Percentiles rank a stretch among this genome's conserved stretches.
These are phyloP conservation scores for Myotis davidii DNA, from an alignment of 2,113 vertebrate species.

Conservation along the genomic window DNA sequence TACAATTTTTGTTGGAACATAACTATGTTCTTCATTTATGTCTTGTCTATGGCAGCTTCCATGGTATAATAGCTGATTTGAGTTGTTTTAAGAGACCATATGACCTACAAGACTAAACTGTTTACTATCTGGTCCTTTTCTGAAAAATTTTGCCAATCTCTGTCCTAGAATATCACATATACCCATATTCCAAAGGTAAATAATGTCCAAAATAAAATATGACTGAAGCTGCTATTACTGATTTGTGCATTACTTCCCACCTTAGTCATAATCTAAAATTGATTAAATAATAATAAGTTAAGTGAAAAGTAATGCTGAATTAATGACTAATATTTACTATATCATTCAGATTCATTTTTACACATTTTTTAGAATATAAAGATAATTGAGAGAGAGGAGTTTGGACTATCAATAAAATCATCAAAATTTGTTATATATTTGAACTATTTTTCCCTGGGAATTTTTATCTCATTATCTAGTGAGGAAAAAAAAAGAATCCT, in stretches of 20 bases:
- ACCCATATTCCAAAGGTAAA: neutral
- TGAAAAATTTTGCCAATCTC: neutral
- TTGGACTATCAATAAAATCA: slow-evolving; percentile 28
- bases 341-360: slow-evolving; percentile 25
- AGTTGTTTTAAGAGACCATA: neutral
- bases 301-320: neutral
- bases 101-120: neutral
- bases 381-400: neutral
- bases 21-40: neutral
- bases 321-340: neutral
- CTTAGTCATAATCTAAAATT: slow-evolving; percentile 3
- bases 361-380: slow-evolving; percentile 16
- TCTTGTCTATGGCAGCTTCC: neutral
- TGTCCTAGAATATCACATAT: neutral
- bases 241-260: neutral
- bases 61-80: neutral
- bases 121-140: neutral
- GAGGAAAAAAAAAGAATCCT: slow-evolving; percentile 15
- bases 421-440: slow-evolving; percentile 20
- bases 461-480: slow-evolving; percentile 6
- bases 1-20: neutral
- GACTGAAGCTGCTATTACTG: neutral
- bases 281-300: slow-evolving; percentile 18
- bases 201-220: neutral
- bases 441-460: slow-evolving; percentile 22